Conservation (phyloP, 2,113 vertebrate species). For the Scophthalmus maximus region DNA sequence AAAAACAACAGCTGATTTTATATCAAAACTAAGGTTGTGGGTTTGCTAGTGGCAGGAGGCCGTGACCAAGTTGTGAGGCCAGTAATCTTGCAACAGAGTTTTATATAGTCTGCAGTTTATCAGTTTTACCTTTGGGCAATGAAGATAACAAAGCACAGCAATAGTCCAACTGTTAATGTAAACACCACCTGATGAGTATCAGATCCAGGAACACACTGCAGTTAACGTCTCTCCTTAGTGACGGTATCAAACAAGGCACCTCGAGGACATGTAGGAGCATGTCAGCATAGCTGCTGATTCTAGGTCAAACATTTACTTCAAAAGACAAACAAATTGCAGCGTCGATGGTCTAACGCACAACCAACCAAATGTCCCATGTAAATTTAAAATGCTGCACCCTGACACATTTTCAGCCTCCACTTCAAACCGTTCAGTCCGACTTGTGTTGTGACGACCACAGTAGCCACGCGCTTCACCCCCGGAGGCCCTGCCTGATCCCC, state of each 20-base stretch:
- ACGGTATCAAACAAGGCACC: no score
- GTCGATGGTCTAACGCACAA: neutral
- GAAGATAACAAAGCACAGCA: neutral
- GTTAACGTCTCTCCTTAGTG: no score
- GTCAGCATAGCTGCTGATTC: no score
- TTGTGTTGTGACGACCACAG: constrained; percentile 8
- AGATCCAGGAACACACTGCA: neutral
- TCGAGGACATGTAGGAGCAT: no score
- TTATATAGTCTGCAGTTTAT: neutral
- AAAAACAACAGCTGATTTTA: neutral
- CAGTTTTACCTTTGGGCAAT: neutral
- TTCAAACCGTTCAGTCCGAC: neutral
- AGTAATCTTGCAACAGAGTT: neutral
- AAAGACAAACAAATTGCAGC: no score
- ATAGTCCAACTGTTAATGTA: neutral
- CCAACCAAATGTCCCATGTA: neutral
- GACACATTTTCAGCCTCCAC: neutral
- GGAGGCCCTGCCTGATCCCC: constrained; percentile 75
- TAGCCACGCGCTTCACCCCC: neutral
- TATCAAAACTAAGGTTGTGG: neutral
- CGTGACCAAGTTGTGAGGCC: neutral
- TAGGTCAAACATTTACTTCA: no score
- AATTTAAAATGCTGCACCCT: neutral
- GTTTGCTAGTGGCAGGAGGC: neutral
- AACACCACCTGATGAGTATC: neutral